These are phyloP conservation scores for Tolypeutes matacus DNA, from an alignment of 2,797 vertebrate species.

Conservation along the genomic window DNA sequence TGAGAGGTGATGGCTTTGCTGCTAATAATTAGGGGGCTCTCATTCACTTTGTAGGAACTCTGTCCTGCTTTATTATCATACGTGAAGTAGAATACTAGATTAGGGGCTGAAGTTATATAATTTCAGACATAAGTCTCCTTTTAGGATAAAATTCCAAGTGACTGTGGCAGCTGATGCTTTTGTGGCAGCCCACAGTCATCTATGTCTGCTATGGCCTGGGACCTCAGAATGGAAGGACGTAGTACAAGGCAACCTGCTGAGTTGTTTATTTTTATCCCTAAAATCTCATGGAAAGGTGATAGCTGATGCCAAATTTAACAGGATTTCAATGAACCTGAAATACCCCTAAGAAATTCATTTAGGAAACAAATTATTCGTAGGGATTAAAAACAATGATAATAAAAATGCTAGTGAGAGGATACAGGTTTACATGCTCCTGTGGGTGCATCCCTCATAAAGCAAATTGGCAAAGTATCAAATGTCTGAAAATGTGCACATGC, in stretches of 20 bases:
- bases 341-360: constrained; percentile 23
- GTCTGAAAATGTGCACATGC: not conserved
- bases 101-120: not conserved
- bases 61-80: not conserved
- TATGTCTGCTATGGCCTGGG: not conserved
- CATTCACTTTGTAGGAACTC: not conserved
- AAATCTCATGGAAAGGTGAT: not conserved
- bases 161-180: not conserved
- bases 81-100: not conserved
- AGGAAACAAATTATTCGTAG: constrained; percentile 27
- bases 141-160: not conserved
- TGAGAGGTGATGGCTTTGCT: not conserved
- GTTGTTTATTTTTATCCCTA: not conserved
- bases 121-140: constrained; percentile 12
- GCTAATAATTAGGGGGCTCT: not conserved
- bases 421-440: not conserved
- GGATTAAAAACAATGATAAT: constrained; percentile 30
- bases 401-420: not conserved
- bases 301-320: constrained; percentile 1
- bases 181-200: not conserved
- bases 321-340: not conserved
- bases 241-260: not conserved
- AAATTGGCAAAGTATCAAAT: not conserved
- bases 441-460: not conserved
- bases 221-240: not conserved